These are phyloP conservation scores for Marmota flaviventris DNA, from an alignment of 2,113 vertebrate species.

Conservation along the genomic window DNA sequence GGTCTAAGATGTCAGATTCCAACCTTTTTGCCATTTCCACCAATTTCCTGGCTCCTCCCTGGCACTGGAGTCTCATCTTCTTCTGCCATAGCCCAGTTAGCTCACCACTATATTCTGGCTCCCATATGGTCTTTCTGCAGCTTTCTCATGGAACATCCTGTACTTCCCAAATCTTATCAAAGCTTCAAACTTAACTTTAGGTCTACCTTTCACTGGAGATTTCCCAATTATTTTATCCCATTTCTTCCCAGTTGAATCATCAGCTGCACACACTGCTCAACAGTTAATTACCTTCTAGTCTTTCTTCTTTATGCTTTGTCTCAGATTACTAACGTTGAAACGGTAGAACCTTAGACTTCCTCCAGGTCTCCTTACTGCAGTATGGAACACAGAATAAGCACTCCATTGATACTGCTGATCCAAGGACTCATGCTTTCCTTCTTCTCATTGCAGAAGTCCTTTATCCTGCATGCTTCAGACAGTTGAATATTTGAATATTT, in stretches of 20 bases:
- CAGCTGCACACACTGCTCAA: neutral
- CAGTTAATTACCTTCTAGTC: neutral
- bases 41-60: neutral
- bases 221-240: neutral
- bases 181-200: neutral
- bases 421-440: neutral
- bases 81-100: neutral
- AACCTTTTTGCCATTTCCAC: neutral
- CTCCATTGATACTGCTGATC: neutral
- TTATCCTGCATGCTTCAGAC: neutral
- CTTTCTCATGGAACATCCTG: neutral
- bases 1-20: neutral
- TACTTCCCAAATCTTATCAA: neutral
- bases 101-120: neutral
- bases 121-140: neutral
- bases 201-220: neutral
- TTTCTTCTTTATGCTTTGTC: slow-evolving; percentile 2
- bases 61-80: neutral
- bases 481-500: slow-evolving; percentile 28
- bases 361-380: neutral
- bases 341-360: neutral
- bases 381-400: neutral
- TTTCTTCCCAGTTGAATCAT: neutral
- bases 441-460: neutral
- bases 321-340: neutral